Conservation (phyloP, 2,888 invertebrate species). For the Beris morrisii region DNA sequence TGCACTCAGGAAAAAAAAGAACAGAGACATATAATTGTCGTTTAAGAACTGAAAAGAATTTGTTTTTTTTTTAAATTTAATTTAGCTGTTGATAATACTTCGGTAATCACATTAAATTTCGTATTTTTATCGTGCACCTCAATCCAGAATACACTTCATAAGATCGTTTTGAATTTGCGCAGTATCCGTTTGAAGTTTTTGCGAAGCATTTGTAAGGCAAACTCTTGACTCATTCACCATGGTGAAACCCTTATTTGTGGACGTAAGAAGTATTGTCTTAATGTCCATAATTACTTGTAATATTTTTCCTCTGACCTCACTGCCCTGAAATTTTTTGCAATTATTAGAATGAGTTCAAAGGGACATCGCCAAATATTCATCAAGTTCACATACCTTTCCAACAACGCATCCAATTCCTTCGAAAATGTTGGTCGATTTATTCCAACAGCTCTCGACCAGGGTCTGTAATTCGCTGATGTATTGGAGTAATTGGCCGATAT, state of each 20-base stretch:
- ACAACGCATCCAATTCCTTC: slow-evolving; percentile 20
- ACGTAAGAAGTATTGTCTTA: slow-evolving; percentile 1
- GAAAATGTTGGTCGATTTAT: slow-evolving; percentile 8
- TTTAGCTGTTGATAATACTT: no score
- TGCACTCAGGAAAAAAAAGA: no score
- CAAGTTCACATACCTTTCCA: slow-evolving; percentile 12
- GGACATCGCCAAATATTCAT: background rate
- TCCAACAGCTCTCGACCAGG: slow-evolving; percentile 6
- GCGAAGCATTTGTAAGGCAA: slow-evolving; percentile 4
- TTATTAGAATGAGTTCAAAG: background rate
- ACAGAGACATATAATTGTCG: no score
- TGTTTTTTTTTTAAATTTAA: no score
- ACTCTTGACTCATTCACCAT: slow-evolving; percentile 5
- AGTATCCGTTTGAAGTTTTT: slow-evolving; percentile 1
- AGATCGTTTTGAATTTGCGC: background rate
- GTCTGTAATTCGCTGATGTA: slow-evolving; percentile 2
- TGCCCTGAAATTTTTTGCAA: slow-evolving; percentile 7
- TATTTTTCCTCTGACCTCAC: slow-evolving; percentile 1
- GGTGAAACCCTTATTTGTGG: slow-evolving; percentile 11
- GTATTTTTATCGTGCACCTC: no score
- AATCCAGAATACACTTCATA: slow-evolving; percentile 11
- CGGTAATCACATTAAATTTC: no score
- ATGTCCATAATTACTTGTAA: slow-evolving; percentile 6
- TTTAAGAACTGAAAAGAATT: no score
- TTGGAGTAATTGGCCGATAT: slow-evolving; percentile 4